Base-by-base conservation (phyloP, 2,797 vertebrate genomes). In the Sebastes nivosus region DNA sequence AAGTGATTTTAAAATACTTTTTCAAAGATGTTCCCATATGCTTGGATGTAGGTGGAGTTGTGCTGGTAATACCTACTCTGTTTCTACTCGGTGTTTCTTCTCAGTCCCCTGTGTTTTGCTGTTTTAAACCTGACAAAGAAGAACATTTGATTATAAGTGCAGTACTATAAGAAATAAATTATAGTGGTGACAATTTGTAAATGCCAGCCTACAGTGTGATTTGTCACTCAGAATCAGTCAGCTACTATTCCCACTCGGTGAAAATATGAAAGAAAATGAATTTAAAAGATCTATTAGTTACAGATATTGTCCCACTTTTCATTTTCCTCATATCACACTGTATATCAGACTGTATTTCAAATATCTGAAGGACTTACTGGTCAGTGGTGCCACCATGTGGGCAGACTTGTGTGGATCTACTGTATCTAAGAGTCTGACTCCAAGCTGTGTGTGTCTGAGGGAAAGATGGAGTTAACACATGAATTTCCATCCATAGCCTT, bases 311-410 rank as follows among this genome's bases (percentile, higher is more conserved):
- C 27, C 27, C n/a, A 7, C 24, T 52, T 52, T 52, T 52, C 18
- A 52, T 52, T 52, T 20, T 20, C 46, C 46, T 52, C 46, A 52
- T 42, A 16, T 42, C 38, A 1, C 38, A 42, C 14, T 42, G 38
- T 42, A 42, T 42, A 42, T 42, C 38, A 16, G 38, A 42, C 14
- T 42, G 42, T 46, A 46, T 46, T 46, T 46, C 42, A 55, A 5
- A 65, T 8, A 30, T 32, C 10, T 67, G 38, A 18, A 46, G 42
- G 42, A 46, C 16, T 46, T 18, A 46, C 16, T 9, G 52, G 36
- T 59, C 36, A 36, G 52, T 71, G 72, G 67, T 65, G 72, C 67
- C 72, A 59, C 65, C 72, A 3, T 59, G 66, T 75, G 78, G 71
- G 12, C 30, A 5, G 42, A 18, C 42, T 46, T 46, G 16, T 46